Conservation (phyloP, 2,888 invertebrate genomes). For the Germaria angustata region DNA sequence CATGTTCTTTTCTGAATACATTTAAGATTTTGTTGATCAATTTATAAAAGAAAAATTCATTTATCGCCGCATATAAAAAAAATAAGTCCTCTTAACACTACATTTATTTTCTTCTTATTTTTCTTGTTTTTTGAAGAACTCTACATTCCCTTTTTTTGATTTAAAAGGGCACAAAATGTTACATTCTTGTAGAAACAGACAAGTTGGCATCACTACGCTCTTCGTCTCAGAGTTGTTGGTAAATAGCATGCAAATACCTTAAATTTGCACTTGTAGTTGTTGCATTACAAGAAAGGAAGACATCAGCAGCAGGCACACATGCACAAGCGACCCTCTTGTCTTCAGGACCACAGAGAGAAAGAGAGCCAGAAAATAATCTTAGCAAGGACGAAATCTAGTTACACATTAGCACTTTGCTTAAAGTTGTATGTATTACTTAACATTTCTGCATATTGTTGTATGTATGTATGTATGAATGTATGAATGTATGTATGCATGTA, state of each 20-base stretch:
- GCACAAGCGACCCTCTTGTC: slow-evolving; percentile 29
- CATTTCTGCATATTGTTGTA: background rate
- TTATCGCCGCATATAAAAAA: too few species aligned
- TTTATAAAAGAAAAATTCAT: too few species aligned
- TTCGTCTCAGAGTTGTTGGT: slow-evolving; percentile 46
- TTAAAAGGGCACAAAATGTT: too few species aligned
- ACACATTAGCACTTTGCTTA: background rate
- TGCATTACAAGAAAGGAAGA: slow-evolving; percentile 50
- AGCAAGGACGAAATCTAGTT: slow-evolving; percentile 63
- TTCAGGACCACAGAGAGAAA: slow-evolving; percentile 58
- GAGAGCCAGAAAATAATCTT: slow-evolving; percentile 62
- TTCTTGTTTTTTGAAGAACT: too few species aligned
- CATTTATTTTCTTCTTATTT: too few species aligned
- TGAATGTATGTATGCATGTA: background rate
- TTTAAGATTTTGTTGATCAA: too few species aligned
- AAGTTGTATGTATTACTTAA: background rate
- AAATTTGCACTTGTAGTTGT: slow-evolving; percentile 52
- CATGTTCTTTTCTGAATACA: too few species aligned
- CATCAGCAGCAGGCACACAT: background rate
- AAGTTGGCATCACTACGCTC: too few species aligned
- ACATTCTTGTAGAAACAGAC: too few species aligned
- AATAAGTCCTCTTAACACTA: too few species aligned
- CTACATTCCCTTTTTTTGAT: too few species aligned
- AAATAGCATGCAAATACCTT: slow-evolving; percentile 61
- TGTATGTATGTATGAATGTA: background rate